Evolutionary conservation across 2,113 vertebrate genomes (phyloP).

Genomic region (Peromyscus leucopus): DNA sequence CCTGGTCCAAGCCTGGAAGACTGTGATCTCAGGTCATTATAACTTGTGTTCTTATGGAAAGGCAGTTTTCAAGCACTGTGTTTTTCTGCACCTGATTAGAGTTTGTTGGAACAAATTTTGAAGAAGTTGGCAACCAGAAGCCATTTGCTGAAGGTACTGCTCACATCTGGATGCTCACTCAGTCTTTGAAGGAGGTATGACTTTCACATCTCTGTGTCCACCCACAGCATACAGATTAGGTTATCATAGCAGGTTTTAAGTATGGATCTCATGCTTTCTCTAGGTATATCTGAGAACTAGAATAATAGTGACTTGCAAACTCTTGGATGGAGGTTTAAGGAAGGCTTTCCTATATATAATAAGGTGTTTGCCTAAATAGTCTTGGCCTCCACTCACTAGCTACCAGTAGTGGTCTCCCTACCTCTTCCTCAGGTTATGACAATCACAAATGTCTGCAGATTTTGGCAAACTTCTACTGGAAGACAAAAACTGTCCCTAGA

Average conservation of each 20-base stretch:
- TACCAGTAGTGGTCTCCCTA: not conserved
- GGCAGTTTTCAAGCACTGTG: conserved; percentile 53
- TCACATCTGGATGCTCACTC: not conserved
- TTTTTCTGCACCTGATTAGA: not conserved
- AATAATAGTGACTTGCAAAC: not conserved
- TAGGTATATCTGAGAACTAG: not conserved
- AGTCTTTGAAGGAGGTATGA: not conserved
- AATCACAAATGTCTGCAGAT: not conserved
- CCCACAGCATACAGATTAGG: not conserved
- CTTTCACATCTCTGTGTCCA: not conserved
- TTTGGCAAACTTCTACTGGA: not conserved
- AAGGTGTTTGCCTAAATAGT: not conserved
- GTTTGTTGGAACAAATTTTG: not conserved
- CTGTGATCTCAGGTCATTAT: not conserved
- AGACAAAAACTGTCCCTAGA: not conserved
- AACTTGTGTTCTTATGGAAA: conserved; percentile 53
- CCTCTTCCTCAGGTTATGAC: not conserved
- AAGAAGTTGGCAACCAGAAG: not conserved
- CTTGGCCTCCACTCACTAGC: not conserved
- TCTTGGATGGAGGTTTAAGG: not conserved
- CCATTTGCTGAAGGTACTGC: not conserved
- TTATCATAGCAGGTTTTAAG: not conserved
- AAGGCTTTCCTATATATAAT: not conserved
- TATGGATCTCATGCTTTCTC: not conserved
- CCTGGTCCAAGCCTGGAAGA: not conserved